A percentile compares a stretch with the other conserved stretches of the same genome.
Conservation (phyloP, 2,888 invertebrate species). For the Tenthredo notha region DNA sequence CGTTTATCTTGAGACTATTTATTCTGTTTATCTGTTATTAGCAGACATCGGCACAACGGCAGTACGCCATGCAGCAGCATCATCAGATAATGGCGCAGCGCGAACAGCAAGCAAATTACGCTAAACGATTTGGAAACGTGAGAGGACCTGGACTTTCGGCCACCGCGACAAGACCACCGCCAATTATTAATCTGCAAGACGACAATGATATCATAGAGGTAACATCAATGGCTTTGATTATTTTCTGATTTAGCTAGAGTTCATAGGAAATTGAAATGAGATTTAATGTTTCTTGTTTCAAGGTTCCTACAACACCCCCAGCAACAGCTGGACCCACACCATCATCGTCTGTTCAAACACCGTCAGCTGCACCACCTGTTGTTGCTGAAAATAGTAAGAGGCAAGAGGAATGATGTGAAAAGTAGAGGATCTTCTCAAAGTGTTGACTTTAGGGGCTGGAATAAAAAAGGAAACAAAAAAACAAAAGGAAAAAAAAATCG, state of each 20-base stretch:
- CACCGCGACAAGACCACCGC: constrained; percentile 10
- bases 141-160: neutral
- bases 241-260: neutral
- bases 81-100: constrained; percentile 78
- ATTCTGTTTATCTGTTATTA: neutral
- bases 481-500: neutral
- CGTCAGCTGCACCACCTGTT: constrained; percentile 45
- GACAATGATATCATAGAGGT: constrained; percentile 43
- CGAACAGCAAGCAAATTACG: constrained; percentile 56
- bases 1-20: neutral
- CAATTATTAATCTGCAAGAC: constrained; percentile 24
- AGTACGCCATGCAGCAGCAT: constrained; percentile 78
- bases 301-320: constrained; percentile 14
- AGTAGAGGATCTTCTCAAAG: constrained; percentile 7
- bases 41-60: constrained; percentile 77
- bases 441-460: neutral
- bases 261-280: neutral
- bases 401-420: constrained; percentile 53
- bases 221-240: neutral
- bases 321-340: constrained; percentile 16
- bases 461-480: neutral
- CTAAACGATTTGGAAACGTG: constrained; percentile 73
- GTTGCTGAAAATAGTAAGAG: constrained; percentile 54
- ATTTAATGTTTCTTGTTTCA: neutral
- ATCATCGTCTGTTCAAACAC: constrained; percentile 55